Conservation (phyloP, 2,797 vertebrate species). For the Picus viridis region DNA sequence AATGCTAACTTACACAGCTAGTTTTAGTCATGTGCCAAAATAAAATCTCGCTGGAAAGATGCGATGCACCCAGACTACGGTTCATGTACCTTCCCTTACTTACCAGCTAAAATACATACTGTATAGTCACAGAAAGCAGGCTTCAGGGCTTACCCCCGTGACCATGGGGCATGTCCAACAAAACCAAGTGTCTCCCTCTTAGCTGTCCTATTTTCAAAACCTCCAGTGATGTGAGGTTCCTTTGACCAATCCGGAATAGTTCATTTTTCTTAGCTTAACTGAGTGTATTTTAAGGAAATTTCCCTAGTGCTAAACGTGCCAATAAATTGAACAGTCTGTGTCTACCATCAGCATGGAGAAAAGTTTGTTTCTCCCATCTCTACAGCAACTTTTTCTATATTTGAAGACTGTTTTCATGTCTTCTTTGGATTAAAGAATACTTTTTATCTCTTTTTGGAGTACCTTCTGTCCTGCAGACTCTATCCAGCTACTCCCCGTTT, state of each 20-base stretch:
- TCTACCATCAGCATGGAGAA: neutral
- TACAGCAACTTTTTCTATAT: neutral
- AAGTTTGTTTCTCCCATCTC: neutral
- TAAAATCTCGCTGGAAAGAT: neutral
- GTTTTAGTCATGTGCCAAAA: rapidly evolving
- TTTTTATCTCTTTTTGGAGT: neutral
- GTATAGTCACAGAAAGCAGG: neutral
- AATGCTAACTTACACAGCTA: neutral
- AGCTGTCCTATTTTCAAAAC: neutral
- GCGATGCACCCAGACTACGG: neutral
- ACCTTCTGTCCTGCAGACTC: neutral
- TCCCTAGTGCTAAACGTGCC: neutral
- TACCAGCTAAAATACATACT: neutral
- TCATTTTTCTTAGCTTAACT: neutral
- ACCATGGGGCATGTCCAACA: neutral
- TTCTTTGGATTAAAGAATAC: neutral
- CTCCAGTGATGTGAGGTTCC: neutral
- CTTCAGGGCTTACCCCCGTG: neutral
- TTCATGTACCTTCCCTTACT: neutral
- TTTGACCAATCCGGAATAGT: neutral
- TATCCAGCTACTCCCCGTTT: neutral
- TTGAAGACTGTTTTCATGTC: neutral
- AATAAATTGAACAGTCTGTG: neutral
- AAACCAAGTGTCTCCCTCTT: neutral
- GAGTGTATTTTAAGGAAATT: neutral